Evolutionary conservation across 2,113 vertebrate genomes (phyloP), one percentile per base, ranked within the genome.

Genomic region (Cynopterus brachyotis): DNA sequence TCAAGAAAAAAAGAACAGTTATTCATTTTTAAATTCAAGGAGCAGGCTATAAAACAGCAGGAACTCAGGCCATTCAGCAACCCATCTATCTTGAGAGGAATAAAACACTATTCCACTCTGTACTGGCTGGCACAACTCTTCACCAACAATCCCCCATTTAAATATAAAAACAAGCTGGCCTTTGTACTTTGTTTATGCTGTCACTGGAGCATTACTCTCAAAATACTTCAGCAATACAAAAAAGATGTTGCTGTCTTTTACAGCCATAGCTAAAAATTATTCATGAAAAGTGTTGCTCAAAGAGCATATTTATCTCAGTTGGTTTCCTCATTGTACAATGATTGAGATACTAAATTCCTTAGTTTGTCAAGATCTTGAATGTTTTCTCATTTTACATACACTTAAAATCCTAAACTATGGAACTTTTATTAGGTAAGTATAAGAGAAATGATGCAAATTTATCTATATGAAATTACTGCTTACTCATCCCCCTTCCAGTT

Each of bases 51-150:
- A 93, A 95, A 98, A 96, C 96, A 98, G 95, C 96, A 97, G 97
- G 91, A 98, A 94, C 91, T 1, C 0, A 78, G 84, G 97, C 97
- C 97, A 95, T 96, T 96, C 94, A 98, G 92, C 97, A 93, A 98
- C 96, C 94, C 75, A 97, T 98, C 97, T 97, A 92, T 98, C 97
- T 98, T 90, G 91, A 98, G 98, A 98, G 96, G 88, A 97, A 6
- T 96, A 97, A 98, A 97, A 98, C 95, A 96, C 26, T 89, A 96
- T 40, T 98, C 93, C 95, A 97, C 94, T 97, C 98, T 97, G 98
- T 94, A 98, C 98, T 96, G 97, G 96, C 98, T 99, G 98, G 98
- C 98, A 99, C 98, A 98, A 85, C 89, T 96, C 96, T 96, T 95
- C 86, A 97, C 97, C 96, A 98, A 98, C 98, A 98, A 98, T 96